phyloP scores from a whole-genome alignment of 2,797 vertebrate genomes.

The Melanogrammus aeglefinus region DNA sequence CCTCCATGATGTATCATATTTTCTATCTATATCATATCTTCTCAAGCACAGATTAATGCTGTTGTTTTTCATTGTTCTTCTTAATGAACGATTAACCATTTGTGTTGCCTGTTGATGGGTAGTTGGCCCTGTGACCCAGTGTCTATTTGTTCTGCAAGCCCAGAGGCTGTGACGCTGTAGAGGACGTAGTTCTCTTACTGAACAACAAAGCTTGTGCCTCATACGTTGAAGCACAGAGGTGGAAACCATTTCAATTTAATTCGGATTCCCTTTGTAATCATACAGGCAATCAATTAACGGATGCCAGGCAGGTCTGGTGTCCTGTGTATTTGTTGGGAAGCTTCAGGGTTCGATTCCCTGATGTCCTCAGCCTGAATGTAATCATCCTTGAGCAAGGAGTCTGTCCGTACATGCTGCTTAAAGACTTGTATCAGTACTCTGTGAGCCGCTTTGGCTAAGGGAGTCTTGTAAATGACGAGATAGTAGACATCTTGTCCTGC shows the following conservation, averaged over 20 bases:
- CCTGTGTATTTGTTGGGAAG: background rate
- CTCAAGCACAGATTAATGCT: background rate
- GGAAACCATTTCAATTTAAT: background rate
- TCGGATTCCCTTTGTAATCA: background rate
- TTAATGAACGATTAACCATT: background rate
- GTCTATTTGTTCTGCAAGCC: background rate
- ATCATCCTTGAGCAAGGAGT: background rate
- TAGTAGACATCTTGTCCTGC: background rate
- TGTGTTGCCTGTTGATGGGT: background rate
- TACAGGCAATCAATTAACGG: background rate
- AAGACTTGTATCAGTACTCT: background rate
- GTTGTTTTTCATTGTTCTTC: background rate
- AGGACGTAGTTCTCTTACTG: background rate
- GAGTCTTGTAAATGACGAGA: background rate
- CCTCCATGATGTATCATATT: background rate
- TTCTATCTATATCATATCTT: background rate
- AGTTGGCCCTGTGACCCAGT: background rate
- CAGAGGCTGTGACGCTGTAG: background rate
- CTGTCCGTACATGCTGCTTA: background rate
- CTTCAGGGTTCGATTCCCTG: background rate
- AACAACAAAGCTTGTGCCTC: background rate
- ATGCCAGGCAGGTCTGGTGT: background rate
- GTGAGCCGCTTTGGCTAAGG: constrained; percentile 1
- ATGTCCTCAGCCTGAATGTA: background rate
- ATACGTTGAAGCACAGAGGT: background rate